Evolutionary conservation across 2,797 vertebrate species (phyloP).

Genomic region (Amniataba percoides): DNA sequence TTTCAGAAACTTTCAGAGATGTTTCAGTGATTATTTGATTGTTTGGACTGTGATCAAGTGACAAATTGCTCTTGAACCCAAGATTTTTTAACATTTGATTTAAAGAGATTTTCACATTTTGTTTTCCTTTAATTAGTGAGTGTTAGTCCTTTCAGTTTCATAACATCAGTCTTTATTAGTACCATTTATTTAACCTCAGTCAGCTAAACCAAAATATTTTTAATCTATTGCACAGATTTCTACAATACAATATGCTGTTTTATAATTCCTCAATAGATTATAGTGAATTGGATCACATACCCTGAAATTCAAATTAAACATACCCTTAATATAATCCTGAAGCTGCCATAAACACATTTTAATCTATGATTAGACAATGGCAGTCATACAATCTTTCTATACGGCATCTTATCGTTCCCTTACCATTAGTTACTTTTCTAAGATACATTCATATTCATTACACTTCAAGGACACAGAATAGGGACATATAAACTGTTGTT

Average conservation of each 20-base stretch:
- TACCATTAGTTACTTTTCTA: slow-evolving; percentile 17
- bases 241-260: background rate
- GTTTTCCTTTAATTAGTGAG: background rate
- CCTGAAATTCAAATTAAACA: background rate
- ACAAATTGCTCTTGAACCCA: background rate
- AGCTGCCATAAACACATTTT: background rate
- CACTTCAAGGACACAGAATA: background rate
- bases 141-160: background rate
- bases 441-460: slow-evolving; percentile 33
- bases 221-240: slow-evolving; percentile 17
- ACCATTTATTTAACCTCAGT: background rate
- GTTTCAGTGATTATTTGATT: background rate
- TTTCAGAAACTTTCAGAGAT: background rate
- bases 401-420: slow-evolving; percentile 9
- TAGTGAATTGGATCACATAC: background rate
- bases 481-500: background rate
- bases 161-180: too few species aligned
- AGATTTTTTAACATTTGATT: background rate
- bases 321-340: background rate
- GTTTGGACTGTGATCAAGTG: too few species aligned
- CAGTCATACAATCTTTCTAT: background rate
- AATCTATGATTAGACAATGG: slow-evolving; percentile 1
- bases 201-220: background rate
- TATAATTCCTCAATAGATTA: background rate
- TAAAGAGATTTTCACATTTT: background rate